Conservation (phyloP, 2,888 invertebrate species). For the Allolobophora icterica region DNA sequence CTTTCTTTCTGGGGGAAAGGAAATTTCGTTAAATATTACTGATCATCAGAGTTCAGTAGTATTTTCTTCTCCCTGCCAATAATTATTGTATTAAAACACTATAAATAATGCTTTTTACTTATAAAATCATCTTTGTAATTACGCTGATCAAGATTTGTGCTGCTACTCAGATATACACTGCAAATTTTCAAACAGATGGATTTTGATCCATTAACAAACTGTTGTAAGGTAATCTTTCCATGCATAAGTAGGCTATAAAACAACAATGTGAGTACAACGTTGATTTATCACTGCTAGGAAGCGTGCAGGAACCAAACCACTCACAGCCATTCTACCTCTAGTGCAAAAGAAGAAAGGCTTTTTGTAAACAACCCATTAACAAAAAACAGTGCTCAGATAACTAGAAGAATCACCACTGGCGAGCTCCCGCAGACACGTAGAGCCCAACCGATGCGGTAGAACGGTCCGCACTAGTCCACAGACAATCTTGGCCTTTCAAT, state of each 20-base stretch:
- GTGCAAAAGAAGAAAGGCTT: neutral
- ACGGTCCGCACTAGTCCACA: no score
- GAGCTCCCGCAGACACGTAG: no score
- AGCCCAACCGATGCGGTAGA: no score
- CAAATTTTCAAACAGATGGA: neutral
- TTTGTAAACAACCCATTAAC: no score
- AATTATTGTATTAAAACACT: neutral
- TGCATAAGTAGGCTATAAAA: conserved; percentile 1
- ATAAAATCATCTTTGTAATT: neutral
- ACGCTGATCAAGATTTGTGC: neutral
- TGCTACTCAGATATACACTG: neutral
- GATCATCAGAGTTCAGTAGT: no score
- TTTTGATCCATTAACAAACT: neutral
- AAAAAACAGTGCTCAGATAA: no score
- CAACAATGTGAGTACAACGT: conserved; percentile 12
- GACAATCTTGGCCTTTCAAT: no score
- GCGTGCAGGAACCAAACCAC: conserved; percentile 22
- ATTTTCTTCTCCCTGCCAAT: no score
- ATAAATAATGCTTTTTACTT: neutral
- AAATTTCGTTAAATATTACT: no score
- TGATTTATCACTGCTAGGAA: neutral
- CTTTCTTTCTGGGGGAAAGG: no score
- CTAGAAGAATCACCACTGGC: neutral
- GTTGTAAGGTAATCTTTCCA: neutral
- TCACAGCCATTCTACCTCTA: neutral